Conservation (phyloP, 2,888 invertebrate species). For the Drosophila cracens region DNA sequence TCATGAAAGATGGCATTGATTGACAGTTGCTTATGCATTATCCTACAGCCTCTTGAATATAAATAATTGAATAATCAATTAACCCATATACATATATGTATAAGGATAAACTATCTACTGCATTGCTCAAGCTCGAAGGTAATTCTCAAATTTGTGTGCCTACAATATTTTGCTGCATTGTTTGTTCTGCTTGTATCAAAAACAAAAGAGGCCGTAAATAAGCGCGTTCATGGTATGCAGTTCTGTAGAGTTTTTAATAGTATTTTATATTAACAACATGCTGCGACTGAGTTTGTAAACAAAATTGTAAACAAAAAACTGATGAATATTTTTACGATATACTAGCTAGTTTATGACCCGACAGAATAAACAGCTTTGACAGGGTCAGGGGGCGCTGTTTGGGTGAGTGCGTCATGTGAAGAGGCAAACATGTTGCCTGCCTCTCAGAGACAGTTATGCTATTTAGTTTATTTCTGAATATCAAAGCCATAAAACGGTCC, state of each 20-base stretch:
- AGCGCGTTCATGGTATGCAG: conserved; percentile 53
- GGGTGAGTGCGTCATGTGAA: conserved; percentile 52
- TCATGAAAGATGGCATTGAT: conserved; percentile 51
- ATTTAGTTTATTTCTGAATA: conserved; percentile 48
- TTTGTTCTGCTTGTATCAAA: conserved; percentile 14
- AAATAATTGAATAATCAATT: conserved; percentile 30
- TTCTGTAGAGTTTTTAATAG: conserved; percentile 61
- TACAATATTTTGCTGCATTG: conserved; percentile 16
- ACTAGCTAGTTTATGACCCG: conserved; percentile 57
- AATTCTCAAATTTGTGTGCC: conserved; percentile 1
- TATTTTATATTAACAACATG: conserved; percentile 48
- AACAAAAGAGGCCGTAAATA: conserved; percentile 49
- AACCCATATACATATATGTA: background rate
- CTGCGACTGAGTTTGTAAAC: conserved; percentile 62
- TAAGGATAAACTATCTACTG: background rate
- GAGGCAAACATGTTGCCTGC: conserved; percentile 31
- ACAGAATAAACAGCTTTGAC: conserved; percentile 11
- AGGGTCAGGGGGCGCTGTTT: conserved; percentile 6
- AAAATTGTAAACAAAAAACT: conserved; percentile 68
- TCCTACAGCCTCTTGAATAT: conserved; percentile 32
- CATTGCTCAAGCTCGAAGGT: background rate
- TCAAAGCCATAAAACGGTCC: conserved; percentile 54
- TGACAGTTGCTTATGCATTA: conserved; percentile 56
- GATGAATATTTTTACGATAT: conserved; percentile 68
- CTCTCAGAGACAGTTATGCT: conserved; percentile 17